Conservation (phyloP, 1,140 invertebrate genomes). For the Bombus huntii region DNA sequence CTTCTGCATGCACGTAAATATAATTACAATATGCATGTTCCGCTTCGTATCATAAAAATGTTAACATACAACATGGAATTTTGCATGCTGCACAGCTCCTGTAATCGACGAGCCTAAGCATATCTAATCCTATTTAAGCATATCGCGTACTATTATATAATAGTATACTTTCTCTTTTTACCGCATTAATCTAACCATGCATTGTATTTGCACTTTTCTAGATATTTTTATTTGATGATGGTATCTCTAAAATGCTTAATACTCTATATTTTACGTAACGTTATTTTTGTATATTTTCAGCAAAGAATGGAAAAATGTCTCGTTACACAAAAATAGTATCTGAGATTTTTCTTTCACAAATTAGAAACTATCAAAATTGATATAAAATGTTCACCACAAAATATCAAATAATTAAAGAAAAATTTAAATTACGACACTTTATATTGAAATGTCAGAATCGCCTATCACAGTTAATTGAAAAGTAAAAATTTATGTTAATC, state of each 20-base stretch:
- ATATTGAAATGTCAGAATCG: no score
- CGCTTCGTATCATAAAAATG: neutral
- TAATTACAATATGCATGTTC: neutral
- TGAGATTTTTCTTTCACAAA: no score
- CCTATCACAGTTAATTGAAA: no score
- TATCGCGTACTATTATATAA: neutral
- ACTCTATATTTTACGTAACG: no score
- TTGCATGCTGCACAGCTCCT: neutral
- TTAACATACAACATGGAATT: slow-evolving; percentile 7
- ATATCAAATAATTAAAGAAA: no score
- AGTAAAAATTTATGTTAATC: no score
- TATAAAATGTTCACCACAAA: no score
- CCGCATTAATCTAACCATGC: neutral
- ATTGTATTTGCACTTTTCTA: neutral
- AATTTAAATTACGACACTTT: no score
- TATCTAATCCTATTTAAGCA: slow-evolving; percentile 29
- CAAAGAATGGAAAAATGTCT: no score
- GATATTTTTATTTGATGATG: neutral
- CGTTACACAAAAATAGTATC: no score
- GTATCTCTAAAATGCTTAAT: neutral
- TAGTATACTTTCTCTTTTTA: slow-evolving; percentile 18
- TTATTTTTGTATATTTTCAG: no score
- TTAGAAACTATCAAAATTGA: no score
- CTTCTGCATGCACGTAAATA: neutral
- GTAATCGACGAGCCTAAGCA: neutral